A percentile compares a stretch with the other conserved stretches of the same genome.
Conservation (phyloP, 2,797 vertebrate genomes). For the Helarctos malayanus region DNA sequence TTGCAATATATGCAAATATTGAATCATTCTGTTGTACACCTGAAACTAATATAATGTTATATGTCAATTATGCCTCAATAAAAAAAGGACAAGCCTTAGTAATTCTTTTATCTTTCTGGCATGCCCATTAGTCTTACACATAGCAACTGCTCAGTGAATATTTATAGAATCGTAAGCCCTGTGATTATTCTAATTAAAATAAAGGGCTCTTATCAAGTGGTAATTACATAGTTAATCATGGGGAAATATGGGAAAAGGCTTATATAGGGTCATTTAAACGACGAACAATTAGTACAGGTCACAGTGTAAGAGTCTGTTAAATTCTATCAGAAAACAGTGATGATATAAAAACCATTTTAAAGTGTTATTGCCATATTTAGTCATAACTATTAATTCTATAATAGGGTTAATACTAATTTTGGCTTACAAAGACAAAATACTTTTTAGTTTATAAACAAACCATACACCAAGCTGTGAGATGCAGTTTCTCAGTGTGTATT, state of each 20-base stretch:
- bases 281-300: constrained; percentile 62
- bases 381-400: constrained; percentile 65
- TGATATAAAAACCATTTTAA: background rate
- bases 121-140: background rate
- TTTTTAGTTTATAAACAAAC: background rate
- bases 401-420: constrained; percentile 8
- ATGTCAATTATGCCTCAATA: background rate
- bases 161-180: constrained; percentile 56
- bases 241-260: constrained; percentile 40
- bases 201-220: constrained; percentile 63
- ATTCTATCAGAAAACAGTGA: constrained; percentile 58
- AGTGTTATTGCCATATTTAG: constrained; percentile 33
- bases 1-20: background rate
- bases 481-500: background rate
- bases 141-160: constrained; percentile 42
- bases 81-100: background rate
- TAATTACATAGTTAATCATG: constrained; percentile 73
- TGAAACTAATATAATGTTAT: background rate
- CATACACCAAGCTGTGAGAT: background rate
- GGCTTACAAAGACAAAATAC: constrained; percentile 38
- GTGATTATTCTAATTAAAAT: constrained; percentile 73
- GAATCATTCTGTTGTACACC: background rate
- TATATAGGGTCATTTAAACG: constrained; percentile 49
- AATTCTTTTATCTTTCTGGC: constrained; percentile 29
- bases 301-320: constrained; percentile 50